Evolutionary conservation across 2,113 vertebrate genomes (phyloP).

Genomic region (Pontoporia blainvillei): DNA sequence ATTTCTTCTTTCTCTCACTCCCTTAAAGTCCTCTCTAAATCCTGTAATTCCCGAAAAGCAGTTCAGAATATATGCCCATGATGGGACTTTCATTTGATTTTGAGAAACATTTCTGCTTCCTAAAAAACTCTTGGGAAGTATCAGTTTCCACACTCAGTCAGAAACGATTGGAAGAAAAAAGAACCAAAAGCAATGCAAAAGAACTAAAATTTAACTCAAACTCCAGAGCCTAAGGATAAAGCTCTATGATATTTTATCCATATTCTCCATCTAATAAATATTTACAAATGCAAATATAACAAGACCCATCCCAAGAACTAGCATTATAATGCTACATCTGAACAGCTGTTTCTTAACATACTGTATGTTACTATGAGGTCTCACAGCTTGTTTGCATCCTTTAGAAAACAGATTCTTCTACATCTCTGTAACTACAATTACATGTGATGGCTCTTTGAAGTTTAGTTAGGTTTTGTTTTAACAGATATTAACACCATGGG

Average conservation of each 20-base stretch:
- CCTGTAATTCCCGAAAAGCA: neutral
- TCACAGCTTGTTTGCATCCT: neutral
- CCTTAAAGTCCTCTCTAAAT: neutral
- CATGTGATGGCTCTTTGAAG: neutral
- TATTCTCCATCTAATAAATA: neutral
- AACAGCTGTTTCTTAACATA: constrained; percentile 1
- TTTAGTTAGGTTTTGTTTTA: neutral
- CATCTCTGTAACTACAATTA: neutral
- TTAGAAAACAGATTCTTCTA: neutral
- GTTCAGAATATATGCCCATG: neutral
- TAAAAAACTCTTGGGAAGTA: neutral
- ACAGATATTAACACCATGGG: neutral
- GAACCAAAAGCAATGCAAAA: neutral
- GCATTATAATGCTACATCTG: neutral
- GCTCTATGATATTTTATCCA: neutral
- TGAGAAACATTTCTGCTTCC: neutral
- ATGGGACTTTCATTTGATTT: neutral
- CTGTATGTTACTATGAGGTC: neutral
- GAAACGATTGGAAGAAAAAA: neutral
- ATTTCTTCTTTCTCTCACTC: neutral
- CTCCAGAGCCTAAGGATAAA: neutral
- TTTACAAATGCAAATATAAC: neutral
- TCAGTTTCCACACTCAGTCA: neutral
- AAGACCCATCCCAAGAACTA: neutral
- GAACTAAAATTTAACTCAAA: neutral